These are phyloP conservation scores for Elysia crispata DNA, from an alignment of 2,888 invertebrate species.

Conservation along the genomic window DNA sequence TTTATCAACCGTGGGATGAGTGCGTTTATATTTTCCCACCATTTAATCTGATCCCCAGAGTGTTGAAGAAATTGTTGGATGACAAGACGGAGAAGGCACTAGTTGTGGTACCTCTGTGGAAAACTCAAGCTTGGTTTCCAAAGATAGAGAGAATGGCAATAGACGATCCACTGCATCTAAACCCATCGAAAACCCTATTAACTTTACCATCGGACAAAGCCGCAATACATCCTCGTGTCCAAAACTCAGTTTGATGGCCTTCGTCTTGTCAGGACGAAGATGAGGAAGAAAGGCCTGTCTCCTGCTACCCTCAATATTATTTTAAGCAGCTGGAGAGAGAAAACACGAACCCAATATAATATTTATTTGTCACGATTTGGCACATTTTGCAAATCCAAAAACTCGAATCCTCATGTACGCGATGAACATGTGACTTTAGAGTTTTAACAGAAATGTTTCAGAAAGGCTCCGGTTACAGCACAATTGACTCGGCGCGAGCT, in stretches of 20 bases:
- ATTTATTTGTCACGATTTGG: background rate
- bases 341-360: background rate
- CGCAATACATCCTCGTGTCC: background rate
- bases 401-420: background rate
- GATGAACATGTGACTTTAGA: background rate
- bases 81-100: background rate
- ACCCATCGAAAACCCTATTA: background rate
- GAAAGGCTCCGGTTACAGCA: background rate
- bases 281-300: background rate
- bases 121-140: no score
- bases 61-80: background rate
- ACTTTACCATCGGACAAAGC: background rate
- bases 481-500: background rate
- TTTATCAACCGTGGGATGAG: background rate
- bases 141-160: background rate
- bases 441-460: background rate
- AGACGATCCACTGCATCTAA: background rate
- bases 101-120: background rate
- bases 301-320: background rate
- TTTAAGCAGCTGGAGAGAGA: background rate
- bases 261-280: background rate
- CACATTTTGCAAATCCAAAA: background rate
- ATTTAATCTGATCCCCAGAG: background rate
- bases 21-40: constrained; percentile 10
- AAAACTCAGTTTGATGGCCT: constrained; percentile 10